Conservation (phyloP, 2,797 vertebrate genomes). For the Dendrocincla fuliginosa region DNA sequence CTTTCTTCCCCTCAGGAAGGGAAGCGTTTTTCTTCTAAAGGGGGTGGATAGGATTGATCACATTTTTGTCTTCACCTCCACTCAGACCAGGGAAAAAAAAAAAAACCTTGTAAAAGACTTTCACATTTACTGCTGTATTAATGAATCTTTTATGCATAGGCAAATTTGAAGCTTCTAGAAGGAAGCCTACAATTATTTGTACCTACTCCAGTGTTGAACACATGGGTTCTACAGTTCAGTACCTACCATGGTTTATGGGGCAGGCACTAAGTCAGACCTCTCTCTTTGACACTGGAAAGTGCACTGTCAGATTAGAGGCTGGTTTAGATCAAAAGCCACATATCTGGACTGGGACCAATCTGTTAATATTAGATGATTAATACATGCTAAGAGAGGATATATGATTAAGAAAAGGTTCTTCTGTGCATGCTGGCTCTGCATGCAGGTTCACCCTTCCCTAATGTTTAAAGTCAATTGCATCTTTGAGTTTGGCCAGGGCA, state of each 20-base stretch:
- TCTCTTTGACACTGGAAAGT: rapidly evolving
- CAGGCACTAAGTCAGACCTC: background rate
- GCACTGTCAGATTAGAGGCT: background rate
- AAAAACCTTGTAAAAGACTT: background rate
- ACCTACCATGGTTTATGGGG: background rate
- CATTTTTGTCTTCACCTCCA: background rate
- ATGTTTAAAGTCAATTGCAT: background rate
- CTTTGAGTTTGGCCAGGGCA: background rate
- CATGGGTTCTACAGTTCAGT: background rate
- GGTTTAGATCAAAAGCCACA: background rate
- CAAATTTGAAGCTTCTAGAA: background rate
- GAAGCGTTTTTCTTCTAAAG: background rate
- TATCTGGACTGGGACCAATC: background rate
- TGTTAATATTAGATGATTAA: background rate
- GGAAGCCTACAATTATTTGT: background rate
- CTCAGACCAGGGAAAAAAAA: background rate
- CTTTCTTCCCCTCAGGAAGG: background rate
- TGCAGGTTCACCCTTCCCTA: background rate
- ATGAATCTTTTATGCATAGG: background rate
- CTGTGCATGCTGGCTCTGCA: background rate
- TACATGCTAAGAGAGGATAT: background rate
- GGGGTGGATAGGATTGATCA: background rate
- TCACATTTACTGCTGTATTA: background rate
- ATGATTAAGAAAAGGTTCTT: background rate
- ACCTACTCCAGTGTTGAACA: background rate